These are phyloP conservation scores for Scelioninae gen. 2 DNA, from an alignment of 2,888 invertebrate genomes.

Conservation along the genomic window DNA sequence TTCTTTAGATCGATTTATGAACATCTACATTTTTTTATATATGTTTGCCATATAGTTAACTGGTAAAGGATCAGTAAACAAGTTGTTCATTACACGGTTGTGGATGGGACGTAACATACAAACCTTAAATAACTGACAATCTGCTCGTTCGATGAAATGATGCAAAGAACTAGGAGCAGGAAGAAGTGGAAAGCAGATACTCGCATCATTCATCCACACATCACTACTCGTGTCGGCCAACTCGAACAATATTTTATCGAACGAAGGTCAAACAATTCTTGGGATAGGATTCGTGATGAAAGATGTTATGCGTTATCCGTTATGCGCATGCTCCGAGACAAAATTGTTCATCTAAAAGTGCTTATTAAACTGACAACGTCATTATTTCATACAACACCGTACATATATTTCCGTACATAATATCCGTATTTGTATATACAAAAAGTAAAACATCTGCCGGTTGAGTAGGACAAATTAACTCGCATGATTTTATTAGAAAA, in stretches of 20 bases:
- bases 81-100: too few relatives aligned
- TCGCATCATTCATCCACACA: slow-evolving; percentile 46
- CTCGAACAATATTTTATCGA: slow-evolving; percentile 50
- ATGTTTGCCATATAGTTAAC: too few relatives aligned
- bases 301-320: slow-evolving; percentile 24
- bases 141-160: slow-evolving; percentile 40
- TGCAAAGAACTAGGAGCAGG: slow-evolving; percentile 35
- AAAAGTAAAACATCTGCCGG: slow-evolving; percentile 13
- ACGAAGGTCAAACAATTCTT: slow-evolving; percentile 49
- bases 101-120: slow-evolving; percentile 32
- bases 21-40: too few relatives aligned
- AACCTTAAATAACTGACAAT: slow-evolving; percentile 47
- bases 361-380: slow-evolving; percentile 35
- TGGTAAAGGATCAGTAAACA: too few relatives aligned
- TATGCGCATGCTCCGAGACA: slow-evolving; percentile 28
- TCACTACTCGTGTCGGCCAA: slow-evolving; percentile 11
- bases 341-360: slow-evolving; percentile 37
- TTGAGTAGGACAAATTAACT: background rate
- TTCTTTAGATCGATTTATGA: too few relatives aligned
- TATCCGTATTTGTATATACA: slow-evolving; percentile 22
- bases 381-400: slow-evolving; percentile 29
- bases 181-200: slow-evolving; percentile 47
- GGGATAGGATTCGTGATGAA: slow-evolving; percentile 40
- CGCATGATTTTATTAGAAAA: background rate
- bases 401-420: slow-evolving; percentile 14